A percentile compares a stretch with the other conserved stretches of the same genome.
phyloP scores from a whole-genome alignment of 1,140 invertebrate species.

The Lepidostoma basale region DNA sequence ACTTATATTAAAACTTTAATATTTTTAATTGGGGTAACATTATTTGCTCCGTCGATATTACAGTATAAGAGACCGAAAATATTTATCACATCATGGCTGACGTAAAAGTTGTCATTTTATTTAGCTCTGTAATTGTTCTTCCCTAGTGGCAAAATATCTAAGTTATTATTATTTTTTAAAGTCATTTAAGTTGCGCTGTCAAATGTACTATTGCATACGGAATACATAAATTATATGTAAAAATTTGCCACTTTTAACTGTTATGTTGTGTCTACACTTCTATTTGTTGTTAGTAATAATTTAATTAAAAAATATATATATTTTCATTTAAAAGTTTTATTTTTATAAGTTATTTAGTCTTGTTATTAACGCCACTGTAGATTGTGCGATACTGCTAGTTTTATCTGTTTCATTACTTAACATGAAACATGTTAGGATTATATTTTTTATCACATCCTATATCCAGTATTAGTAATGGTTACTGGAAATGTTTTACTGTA shows the following conservation, averaged over 20 bases:
- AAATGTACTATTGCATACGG: background rate
- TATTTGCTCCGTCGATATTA: slow-evolving; percentile 7
- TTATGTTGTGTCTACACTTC: slow-evolving; percentile 20
- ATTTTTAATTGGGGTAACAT: too few relatives aligned
- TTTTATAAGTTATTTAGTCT: too few relatives aligned
- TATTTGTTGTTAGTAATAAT: slow-evolving; percentile 23
- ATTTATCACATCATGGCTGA: slow-evolving; percentile 40
- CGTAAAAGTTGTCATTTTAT: slow-evolving; percentile 37
- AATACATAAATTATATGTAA: background rate
- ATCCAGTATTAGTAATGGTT: too few relatives aligned
- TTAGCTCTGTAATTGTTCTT: slow-evolving; percentile 9
- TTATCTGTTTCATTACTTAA: too few relatives aligned
- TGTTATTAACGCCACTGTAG: too few relatives aligned
- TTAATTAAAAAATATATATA: too few relatives aligned
- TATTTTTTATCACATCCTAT: too few relatives aligned
- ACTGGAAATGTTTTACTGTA: too few relatives aligned
- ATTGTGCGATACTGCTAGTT: too few relatives aligned
- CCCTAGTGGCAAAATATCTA: slow-evolving; percentile 8
- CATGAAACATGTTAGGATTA: too few relatives aligned
- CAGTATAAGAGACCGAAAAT: slow-evolving; percentile 23
- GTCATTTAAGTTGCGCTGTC: background rate
- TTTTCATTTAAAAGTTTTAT: too few relatives aligned
- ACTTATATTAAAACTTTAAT: too few relatives aligned
- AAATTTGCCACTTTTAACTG: slow-evolving; percentile 1
- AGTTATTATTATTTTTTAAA: slow-evolving; percentile 7